Evolutionary conservation across 2,888 invertebrate species (phyloP).

Genomic region (Perizoma affinitatum): DNA sequence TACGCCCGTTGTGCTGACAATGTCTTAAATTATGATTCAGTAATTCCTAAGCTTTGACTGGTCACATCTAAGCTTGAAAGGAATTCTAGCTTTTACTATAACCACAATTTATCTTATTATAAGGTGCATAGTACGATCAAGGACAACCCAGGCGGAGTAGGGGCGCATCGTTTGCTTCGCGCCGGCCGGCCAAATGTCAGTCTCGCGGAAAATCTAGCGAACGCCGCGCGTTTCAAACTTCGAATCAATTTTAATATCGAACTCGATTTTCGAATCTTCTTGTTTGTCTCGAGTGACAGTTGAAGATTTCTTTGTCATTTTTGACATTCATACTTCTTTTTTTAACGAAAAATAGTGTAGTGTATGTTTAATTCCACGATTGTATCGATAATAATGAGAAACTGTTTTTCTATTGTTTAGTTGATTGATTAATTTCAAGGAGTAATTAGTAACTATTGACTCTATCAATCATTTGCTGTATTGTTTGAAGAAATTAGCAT

Average conservation of each 20-base stretch:
- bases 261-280: slow-evolving; percentile 39
- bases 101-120: slow-evolving; percentile 15
- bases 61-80: not conserved
- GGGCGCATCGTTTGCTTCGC: slow-evolving; percentile 37
- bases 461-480: slow-evolving; percentile 32
- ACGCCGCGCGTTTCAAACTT: slow-evolving; percentile 42
- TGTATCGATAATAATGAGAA: slow-evolving; percentile 31
- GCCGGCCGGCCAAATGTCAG: slow-evolving; percentile 42
- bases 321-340: slow-evolving; percentile 28
- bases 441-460: slow-evolving; percentile 33
- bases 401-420: slow-evolving; percentile 22
- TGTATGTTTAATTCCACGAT: slow-evolving; percentile 30
- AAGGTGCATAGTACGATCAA: slow-evolving; percentile 31
- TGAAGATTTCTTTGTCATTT: slow-evolving; percentile 2
- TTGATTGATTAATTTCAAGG: slow-evolving; percentile 33
- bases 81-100: slow-evolving; percentile 11
- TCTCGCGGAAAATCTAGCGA: slow-evolving; percentile 39
- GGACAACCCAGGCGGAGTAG: slow-evolving; percentile 37
- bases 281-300: slow-evolving; percentile 16
- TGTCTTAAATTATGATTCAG: slow-evolving; percentile 3
- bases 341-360: slow-evolving; percentile 28
- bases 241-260: slow-evolving; percentile 43
- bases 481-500: slow-evolving; percentile 37
- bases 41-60: slow-evolving; percentile 13
- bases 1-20: too few species aligned